Conservation (phyloP, 1,140 invertebrate genomes). For the Drosophila prosaltans region DNA sequence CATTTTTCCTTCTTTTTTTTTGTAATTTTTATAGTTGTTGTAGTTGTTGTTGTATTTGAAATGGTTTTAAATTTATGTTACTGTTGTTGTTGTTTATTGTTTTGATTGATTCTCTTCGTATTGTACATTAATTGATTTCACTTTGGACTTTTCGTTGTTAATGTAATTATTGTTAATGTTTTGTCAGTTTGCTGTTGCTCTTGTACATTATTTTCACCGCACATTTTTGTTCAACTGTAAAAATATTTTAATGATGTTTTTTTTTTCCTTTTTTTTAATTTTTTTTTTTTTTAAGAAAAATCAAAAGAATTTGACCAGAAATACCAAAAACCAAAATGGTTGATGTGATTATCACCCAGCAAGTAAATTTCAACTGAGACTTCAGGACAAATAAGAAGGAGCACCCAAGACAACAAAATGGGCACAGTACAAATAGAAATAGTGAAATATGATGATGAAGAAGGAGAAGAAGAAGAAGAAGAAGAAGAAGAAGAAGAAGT, state of each 20-base stretch:
- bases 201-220: conserved; percentile 21
- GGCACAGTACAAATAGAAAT: background rate
- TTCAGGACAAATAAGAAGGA: background rate
- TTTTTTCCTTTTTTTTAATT: background rate
- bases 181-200: background rate
- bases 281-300: background rate
- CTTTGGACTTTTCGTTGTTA: background rate
- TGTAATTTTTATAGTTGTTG: conserved; percentile 1
- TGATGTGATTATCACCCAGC: conserved; percentile 13
- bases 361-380: conserved; percentile 10
- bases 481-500: background rate
- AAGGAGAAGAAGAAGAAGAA: background rate
- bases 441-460: background rate
- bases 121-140: conserved; percentile 5
- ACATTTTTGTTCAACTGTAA: conserved; percentile 67
- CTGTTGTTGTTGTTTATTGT: conserved; percentile 1
- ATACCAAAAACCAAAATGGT: conserved; percentile 13
- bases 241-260: conserved; percentile 11
- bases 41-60: conserved; percentile 33
- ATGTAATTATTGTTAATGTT: conserved; percentile 5
- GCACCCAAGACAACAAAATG: background rate
- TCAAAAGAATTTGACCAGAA: background rate
- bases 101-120: background rate
- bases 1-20: conserved; percentile 83
- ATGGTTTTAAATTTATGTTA: conserved; percentile 36